Base-by-base conservation (phyloP, 2,797 vertebrate species). In the Neosalanx taihuensis region DNA sequence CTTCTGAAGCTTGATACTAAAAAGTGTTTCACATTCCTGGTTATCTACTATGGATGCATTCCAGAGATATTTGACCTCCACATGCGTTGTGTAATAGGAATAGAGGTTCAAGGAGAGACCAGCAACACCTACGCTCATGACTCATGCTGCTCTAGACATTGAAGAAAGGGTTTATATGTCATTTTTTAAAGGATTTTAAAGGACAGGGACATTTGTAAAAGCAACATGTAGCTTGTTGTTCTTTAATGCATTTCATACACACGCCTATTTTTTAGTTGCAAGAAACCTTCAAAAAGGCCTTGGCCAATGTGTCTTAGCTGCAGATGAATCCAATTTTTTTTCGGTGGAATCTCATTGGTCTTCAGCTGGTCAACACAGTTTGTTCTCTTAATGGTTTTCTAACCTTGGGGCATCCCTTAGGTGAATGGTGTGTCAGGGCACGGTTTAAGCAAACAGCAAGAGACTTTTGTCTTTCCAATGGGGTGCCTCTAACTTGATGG, bases 101-200 rank as follows among this genome's bases (percentile, higher is more conserved):
- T 59, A 23, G 2, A 2, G 35, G 18, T 31, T 59, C 57, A 23
- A 17, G 35, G 20, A 51, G 15, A 33, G 56, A 15, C 26, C 57
- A 30, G n/a, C 13, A 26, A 51, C 68, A 51, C 53, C 53, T 60
- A 57, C 60, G 56, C 26, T 64, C 20, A 56, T 20, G 63, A 69
- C 18, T 31, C 67, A 60, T 20, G 41, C 17, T 15, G 13, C 4
- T 41, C 33, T 20, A 74, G 20, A 57, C 17, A 73, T 57, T 23
- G 26, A 20, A n/a, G 56, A 60, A 60, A 69, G 6, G 1, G 18
- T 7, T 20, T 2, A 10, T 9, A 10, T 1, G 9, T 41, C 1
- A 41, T 41, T 41, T 41, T 41, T 37, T 7, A 37, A 37, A 37
- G 37, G 37, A 41, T 41, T 46, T 46, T 46, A 12, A 9, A 46